Evolutionary conservation across 2,113 vertebrate species (phyloP).

Genomic region (Dicentrarchus labrax): DNA sequence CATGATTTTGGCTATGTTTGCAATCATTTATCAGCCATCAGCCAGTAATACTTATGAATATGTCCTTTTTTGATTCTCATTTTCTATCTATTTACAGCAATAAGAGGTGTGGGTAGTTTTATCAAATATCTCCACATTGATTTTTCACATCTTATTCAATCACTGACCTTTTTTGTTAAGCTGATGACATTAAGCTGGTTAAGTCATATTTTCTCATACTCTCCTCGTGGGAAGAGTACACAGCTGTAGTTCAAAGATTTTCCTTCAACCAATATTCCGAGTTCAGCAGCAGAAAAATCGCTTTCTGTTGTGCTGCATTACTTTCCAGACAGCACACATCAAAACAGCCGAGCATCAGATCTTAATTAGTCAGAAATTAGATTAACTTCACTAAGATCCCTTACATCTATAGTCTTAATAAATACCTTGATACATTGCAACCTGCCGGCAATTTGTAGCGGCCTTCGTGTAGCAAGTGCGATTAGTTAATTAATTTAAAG

Average conservation of each 20-base stretch:
- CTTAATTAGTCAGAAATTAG: not conserved
- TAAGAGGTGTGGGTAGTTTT: not conserved
- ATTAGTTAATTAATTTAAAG: too few species aligned
- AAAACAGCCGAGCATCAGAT: constrained; percentile 4
- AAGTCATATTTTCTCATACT: not conserved
- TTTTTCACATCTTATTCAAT: constrained; percentile 2
- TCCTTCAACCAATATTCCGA: not conserved
- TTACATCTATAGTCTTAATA: not conserved
- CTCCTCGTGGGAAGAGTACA: not conserved
- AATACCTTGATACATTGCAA: not conserved
- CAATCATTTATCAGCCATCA: not conserved
- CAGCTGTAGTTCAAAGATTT: not conserved
- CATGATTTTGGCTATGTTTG: not conserved
- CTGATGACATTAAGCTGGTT: not conserved
- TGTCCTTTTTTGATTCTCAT: too few species aligned
- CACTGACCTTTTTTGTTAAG: not conserved
- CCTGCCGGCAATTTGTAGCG: not conserved
- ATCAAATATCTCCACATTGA: not conserved
- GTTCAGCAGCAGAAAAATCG: not conserved
- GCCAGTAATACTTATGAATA: too few species aligned
- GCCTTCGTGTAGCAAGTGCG: not conserved
- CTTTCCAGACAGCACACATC: not conserved
- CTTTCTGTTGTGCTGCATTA: too few species aligned
- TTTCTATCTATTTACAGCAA: not conserved
- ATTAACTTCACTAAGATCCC: not conserved